Conservation (phyloP, 1,140 invertebrate genomes). For the Drosophila sechellia region DNA sequence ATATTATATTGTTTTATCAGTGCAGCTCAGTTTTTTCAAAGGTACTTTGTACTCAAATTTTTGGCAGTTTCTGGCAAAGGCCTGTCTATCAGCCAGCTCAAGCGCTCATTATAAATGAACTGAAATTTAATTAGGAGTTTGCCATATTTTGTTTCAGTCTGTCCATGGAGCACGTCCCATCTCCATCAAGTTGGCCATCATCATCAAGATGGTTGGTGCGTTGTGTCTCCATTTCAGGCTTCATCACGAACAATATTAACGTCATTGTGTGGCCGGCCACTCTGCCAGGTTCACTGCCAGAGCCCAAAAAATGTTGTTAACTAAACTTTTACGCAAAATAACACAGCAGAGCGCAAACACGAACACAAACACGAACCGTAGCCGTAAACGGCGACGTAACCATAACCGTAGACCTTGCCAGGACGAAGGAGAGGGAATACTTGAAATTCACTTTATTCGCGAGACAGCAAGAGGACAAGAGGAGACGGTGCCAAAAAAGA, state of each 20-base stretch:
- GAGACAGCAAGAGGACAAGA: constrained; percentile 61
- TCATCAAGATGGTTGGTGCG: constrained; percentile 22
- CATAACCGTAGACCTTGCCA: constrained; percentile 11
- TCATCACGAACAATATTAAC: constrained; percentile 77
- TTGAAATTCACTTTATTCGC: constrained; percentile 48
- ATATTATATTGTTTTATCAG: no score
- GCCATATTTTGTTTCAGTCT: constrained; percentile 69
- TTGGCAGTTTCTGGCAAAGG: constrained; percentile 5
- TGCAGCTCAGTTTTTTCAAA: background rate
- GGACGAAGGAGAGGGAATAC: constrained; percentile 20
- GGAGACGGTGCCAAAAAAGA: constrained; percentile 42
- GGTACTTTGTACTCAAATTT: background rate
- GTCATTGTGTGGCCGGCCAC: constrained; percentile 58
- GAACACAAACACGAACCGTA: constrained; percentile 18
- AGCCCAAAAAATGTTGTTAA: constrained; percentile 63
- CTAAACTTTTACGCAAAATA: constrained; percentile 61
- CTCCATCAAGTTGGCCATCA: constrained; percentile 23
- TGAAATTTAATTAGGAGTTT: constrained; percentile 79
- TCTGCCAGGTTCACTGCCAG: constrained; percentile 29
- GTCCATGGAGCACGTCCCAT: constrained; percentile 42
- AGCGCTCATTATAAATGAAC: constrained; percentile 75
- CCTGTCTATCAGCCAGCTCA: constrained; percentile 29
- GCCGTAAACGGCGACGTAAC: constrained; percentile 22
- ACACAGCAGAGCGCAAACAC: constrained; percentile 16
- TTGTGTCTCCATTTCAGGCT: constrained; percentile 54